Evolutionary conservation across 2,797 vertebrate genomes (phyloP).

Genomic region (Arrhamphus sclerolepis): DNA sequence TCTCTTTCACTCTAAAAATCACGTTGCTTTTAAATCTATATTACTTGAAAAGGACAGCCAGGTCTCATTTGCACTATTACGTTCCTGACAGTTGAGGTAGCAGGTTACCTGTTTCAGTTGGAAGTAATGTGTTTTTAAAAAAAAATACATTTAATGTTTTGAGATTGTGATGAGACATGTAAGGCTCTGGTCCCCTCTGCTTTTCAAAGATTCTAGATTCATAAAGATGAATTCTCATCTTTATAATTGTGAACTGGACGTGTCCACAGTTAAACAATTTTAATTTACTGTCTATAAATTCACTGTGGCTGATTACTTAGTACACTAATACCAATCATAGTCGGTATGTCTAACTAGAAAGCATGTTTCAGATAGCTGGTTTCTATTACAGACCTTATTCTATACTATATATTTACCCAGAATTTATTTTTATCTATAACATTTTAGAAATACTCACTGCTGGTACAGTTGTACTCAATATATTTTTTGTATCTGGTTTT

Average conservation of each 20-base stretch:
- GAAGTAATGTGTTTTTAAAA: slow-evolving; percentile 71
- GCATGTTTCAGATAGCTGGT: slow-evolving; percentile 97
- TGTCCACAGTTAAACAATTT: slow-evolving; percentile 68
- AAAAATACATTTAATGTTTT: slow-evolving; percentile 63
- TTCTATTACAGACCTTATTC: slow-evolving; percentile 93
- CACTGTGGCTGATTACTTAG: slow-evolving; percentile 75
- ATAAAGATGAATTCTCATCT: slow-evolving; percentile 60
- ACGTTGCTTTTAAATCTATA: slow-evolving; percentile 66
- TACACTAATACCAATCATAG: slow-evolving; percentile 66
- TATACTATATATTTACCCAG: slow-evolving; percentile 89
- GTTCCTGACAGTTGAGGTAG: slow-evolving; percentile 72
- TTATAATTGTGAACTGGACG: slow-evolving; percentile 83
- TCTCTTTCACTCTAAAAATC: slow-evolving; percentile 44
- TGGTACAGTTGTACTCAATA: slow-evolving; percentile 96
- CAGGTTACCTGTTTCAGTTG: slow-evolving; percentile 58
- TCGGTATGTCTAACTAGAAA: slow-evolving; percentile 62
- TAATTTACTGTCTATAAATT: slow-evolving; percentile 70
- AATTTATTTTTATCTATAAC: slow-evolving; percentile 92
- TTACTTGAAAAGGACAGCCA: slow-evolving; percentile 85
- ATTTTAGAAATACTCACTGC: slow-evolving; percentile 95
- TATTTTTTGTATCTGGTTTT: slow-evolving; percentile 82
- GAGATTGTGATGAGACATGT: slow-evolving; percentile 83
- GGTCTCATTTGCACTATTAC: slow-evolving; percentile 88
- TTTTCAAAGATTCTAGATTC: slow-evolving; percentile 66
- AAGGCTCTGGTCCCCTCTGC: slow-evolving; percentile 69